Base-by-base conservation (phyloP, 2,113 vertebrate genomes). In the Penelope pileata region DNA sequence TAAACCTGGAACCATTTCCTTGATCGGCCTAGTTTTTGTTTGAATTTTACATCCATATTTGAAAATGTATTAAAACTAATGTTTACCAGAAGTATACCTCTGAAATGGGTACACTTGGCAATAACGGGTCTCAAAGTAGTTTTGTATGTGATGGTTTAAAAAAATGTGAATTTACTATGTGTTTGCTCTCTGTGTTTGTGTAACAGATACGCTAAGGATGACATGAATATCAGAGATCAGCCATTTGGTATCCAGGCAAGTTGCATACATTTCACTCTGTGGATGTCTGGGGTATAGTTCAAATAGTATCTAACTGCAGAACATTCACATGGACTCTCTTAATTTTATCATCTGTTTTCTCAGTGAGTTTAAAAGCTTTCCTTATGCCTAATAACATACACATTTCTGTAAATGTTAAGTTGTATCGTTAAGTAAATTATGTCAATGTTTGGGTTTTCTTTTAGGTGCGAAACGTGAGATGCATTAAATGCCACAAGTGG, bases 401-500 rank as follows among this genome's bases (percentile, higher is more conserved):
- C 8, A 3, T 53, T 62, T 68, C 67, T 93, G 34, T 76, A 15
- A 59, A 4, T 1, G 1, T 42, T 75, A 51, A 47, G 10, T 54
- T 86, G 9, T 42, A 1, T 13, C 53, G 11, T 50, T 91, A 79
- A 54, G 38, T 75, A 8, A 83, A 60, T 68, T 16, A 85, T 86
- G 51, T 50, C 42, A 29, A 6, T 58, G 23, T 24, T 76, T 82
- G 3, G 17, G 30, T 56, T 56, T 93, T 92, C 30, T 69, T 45
- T 47, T 73, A 99, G 99, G 99, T 99, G 96, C 98, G 99, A 91
- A 99, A 99, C n/a, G 99, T 99, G 83, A 98, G 99, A 11, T 99
- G 99, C 86, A 99, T 99, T 96, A 99, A 99, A 92, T 99, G 99
- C 96, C 99, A 99, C 97, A 99, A 99, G 88, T 99, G 99, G 99